phyloP scores from a whole-genome alignment of 2,113 vertebrate species.

The Tragelaphus imberbis region DNA sequence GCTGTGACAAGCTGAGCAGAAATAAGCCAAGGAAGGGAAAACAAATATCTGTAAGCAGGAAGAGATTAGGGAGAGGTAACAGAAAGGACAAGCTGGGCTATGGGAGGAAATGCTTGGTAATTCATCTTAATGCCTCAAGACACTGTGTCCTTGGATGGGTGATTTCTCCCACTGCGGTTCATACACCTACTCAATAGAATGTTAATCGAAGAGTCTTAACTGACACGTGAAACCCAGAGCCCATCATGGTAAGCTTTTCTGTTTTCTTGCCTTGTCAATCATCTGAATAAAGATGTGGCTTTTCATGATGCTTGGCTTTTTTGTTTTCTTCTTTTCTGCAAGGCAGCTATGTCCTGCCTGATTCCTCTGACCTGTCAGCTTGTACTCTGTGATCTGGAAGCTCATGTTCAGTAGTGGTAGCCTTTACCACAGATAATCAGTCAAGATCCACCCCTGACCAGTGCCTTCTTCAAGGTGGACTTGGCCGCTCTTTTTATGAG shows the following conservation, averaged over 20 bases:
- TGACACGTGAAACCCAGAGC: background rate
- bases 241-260: background rate
- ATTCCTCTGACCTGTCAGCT: no score
- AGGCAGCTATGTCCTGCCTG: background rate
- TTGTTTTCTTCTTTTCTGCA: background rate
- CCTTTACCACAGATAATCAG: background rate
- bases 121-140: background rate
- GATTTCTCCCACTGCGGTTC: fast-evolving
- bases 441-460: fast-evolving
- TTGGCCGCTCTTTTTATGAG: background rate
- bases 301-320: fast-evolving
- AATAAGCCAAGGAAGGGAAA: background rate
- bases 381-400: background rate
- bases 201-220: no score
- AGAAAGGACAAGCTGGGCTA: fast-evolving
- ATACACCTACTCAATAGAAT: fast-evolving
- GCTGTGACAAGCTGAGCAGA: background rate
- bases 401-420: fast-evolving
- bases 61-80: background rate
- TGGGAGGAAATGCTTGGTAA: background rate
- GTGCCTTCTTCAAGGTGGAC: background rate
- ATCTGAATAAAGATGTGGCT: background rate
- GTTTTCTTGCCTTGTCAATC: background rate
- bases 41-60: background rate
- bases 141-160: background rate